Evolutionary conservation across 2,797 vertebrate species (phyloP), one percentile per base, ranked within the genome.

Genomic region (Pelochelys cantorii): DNA sequence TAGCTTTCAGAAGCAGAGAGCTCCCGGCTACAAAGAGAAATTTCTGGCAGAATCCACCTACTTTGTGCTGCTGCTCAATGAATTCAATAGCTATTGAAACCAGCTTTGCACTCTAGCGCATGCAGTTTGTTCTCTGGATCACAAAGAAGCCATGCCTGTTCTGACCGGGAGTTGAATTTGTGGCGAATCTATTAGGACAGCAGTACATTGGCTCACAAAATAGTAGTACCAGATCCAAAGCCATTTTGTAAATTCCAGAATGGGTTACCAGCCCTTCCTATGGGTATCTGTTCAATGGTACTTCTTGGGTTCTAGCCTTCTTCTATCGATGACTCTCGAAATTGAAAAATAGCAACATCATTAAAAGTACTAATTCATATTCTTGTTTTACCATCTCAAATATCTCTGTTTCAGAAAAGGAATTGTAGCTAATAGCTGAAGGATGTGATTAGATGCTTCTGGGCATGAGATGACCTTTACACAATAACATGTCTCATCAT

Each of bases 371-470:
- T 94, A 86, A 52, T 27, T 23, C 48, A 68, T 92, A 89, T 62
- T 42, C 11, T 82, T 82, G 56, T n/a, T 82, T 80, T 95, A 83
- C 1, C 23, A 81, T 23, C 84, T 92, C 85, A 92, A 95, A 93
- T 90, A 75, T 79, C 84, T 92, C 23, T 82, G 60, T 95, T 95
- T 95, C 94, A 89, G 92, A 95, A 29, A 74, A 93, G 88, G 83
- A 97, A 93, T 95, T 93, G 94, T 88, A 93, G 92, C 81, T 94
- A 96, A 95, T 92, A 95, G 95, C 48, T 88, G 91, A 96, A 95
- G 81, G 88, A 84, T 93, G 84, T 95, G 95, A 96, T 87, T 88
- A 96, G 88, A 80, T 52, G 59, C 57, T 93, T 95, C 55, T 92
- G 86, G 60, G 48, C 91, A 96, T 90, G 95, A 90, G 96, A 95